phyloP scores from a whole-genome alignment of 2,797 vertebrate genomes.

The Trichosurus vulpecula region DNA sequence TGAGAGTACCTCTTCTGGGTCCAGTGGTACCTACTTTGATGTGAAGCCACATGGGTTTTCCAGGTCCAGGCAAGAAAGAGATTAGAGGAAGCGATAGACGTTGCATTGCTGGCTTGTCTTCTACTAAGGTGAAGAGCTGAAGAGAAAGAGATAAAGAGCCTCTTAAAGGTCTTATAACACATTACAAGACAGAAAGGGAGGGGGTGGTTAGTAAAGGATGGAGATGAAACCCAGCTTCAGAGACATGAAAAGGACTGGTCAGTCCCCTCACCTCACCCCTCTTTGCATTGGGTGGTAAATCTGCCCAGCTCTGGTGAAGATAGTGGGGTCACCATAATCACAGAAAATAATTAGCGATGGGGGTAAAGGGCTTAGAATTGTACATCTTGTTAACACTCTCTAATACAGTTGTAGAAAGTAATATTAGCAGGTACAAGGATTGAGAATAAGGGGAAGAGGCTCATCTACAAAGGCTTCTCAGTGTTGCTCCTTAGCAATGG shows the following conservation, averaged over 20 bases:
- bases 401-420: neutral
- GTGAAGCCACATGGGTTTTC: neutral
- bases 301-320: neutral
- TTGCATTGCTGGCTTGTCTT: neutral
- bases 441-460: neutral
- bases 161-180: neutral
- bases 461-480: neutral
- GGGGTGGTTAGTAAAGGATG: neutral
- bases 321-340: neutral
- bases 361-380: neutral
- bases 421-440: neutral
- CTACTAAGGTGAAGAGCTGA: neutral
- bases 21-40: neutral
- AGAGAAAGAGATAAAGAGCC: neutral
- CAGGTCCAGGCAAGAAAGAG: neutral
- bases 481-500: neutral
- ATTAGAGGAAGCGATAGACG: neutral
- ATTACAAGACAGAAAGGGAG: neutral
- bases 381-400: neutral
- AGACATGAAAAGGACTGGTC: neutral
- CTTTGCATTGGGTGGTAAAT: neutral
- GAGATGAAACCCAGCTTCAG: neutral
- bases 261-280: neutral
- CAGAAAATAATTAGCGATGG: neutral
- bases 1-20: neutral